Evolutionary conservation across 2,113 vertebrate genomes (phyloP).

Genomic region (Daubentonia madagascariensis): DNA sequence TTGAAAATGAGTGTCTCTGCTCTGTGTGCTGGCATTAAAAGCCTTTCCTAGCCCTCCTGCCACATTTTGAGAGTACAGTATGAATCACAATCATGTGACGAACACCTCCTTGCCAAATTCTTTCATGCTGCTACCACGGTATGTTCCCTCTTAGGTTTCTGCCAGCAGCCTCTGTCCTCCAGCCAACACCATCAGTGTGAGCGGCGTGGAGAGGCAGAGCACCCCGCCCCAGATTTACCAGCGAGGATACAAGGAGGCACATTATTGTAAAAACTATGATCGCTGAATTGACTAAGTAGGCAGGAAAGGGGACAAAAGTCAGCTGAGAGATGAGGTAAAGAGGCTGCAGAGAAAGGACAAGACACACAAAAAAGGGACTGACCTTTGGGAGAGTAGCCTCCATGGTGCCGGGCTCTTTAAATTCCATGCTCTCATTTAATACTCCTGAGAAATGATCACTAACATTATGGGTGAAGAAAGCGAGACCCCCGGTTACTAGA

Average conservation of each 20-base stretch:
- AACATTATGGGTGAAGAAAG: background rate
- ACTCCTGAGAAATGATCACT: background rate
- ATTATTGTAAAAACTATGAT: background rate
- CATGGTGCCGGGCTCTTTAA: background rate
- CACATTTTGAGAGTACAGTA: conserved; percentile 86
- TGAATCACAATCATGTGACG: conserved; percentile 89
- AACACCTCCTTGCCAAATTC: conserved; percentile 87
- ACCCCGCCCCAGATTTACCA: conserved; percentile 53
- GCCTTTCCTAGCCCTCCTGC: conserved; percentile 84
- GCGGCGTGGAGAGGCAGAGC: conserved; percentile 76
- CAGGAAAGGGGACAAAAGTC: background rate
- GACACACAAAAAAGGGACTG: too few species aligned
- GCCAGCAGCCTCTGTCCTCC: conserved; percentile 84
- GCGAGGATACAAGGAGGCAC: conserved; percentile 53
- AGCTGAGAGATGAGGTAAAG: background rate
- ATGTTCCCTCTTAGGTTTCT: conserved; percentile 82
- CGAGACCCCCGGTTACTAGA: background rate
- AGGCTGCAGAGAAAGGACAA: background rate
- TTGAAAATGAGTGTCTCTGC: conserved; percentile 87
- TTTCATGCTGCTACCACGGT: conserved; percentile 84
- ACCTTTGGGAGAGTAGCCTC: background rate
- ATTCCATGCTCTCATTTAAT: background rate
- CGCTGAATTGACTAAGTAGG: background rate
- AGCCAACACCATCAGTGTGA: conserved; percentile 85
- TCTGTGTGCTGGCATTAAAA: conserved; percentile 81